Base-by-base conservation (phyloP, 2,888 invertebrate genomes). In the Lepidocyrtinus sp. region DNA sequence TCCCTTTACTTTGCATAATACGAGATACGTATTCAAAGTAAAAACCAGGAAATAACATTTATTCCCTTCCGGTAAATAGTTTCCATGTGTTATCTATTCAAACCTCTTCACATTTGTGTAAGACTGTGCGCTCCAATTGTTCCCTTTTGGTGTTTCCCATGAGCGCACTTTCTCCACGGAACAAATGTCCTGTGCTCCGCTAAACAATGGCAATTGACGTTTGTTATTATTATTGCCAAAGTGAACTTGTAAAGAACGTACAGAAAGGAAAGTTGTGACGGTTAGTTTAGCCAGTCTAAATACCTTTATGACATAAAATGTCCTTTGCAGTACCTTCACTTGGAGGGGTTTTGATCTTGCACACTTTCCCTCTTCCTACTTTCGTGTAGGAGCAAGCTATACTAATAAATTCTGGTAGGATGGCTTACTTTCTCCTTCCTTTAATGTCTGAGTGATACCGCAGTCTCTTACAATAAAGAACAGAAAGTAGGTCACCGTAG, bases 391-490 rank as follows among this genome's bases (percentile, higher is more conserved):
- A 59, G 59, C 21, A 59, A 59, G 15, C 21, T n/a, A 7, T 59
- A 2, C 59, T 21, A 19, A 59, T 59, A 21, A 59, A 59, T 59
- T 59, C 50, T 2, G 36, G 36, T 50, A n/a, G 50, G 50, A 7
- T 50, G 50, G 15, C 50, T 50, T 50, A 50, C 17, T 50, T 50
- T n/a, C n/a, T n/a, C n/a, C n/a, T n/a, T n/a, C 2, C 22, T 21
- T 59, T 12, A 59, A 15, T 50, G 36, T 36, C 59, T 2, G 19
- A 59, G 22, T 59, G 59, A 59, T 59, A 59, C 59, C 59, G 36
- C 45, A 67, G 67, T 69, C 55, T 22, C 46, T 55, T 50, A 25
- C 69, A 69, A 69, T 69, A 69, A 69, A 69, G 55, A 25, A 19
- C n/a, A 7, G 55, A 69, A 69, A 69, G 25, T 69, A 26, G 69